Evolutionary conservation across 2,888 invertebrate genomes (phyloP).

Genomic region (Lasioglossum morio): DNA sequence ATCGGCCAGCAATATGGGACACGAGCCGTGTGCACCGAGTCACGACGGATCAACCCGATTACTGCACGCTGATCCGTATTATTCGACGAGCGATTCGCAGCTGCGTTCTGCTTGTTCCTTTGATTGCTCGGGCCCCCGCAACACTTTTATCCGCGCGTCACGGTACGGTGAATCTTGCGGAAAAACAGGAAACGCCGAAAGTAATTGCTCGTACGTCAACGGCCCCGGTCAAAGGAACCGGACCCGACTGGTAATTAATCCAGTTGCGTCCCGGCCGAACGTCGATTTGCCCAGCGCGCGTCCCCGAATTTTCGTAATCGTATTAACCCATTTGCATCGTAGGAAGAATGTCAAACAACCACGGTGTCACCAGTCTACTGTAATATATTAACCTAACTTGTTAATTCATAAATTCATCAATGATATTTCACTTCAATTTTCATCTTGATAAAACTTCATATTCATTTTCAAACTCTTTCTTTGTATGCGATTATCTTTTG

Average conservation of each 20-base stretch:
- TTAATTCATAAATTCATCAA: too few relatives aligned
- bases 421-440: too few relatives aligned
- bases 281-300: neutral
- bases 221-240: neutral
- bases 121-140: neutral
- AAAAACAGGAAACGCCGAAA: slow-evolving; percentile 1
- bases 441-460: too few relatives aligned
- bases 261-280: neutral
- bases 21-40: neutral
- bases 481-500: too few relatives aligned
- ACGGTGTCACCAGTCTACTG: too few relatives aligned
- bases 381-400: too few relatives aligned
- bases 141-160: neutral
- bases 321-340: too few relatives aligned
- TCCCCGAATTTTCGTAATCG: neutral
- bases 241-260: neutral
- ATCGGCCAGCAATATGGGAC: too few relatives aligned
- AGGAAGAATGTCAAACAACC: too few relatives aligned
- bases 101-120: neutral
- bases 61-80: slow-evolving; percentile 13
- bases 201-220: neutral
- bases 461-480: too few relatives aligned
- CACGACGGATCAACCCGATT: neutral
- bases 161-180: neutral
- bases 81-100: slow-evolving; percentile 4